Conservation (phyloP, 2,797 vertebrate genomes). For the Leucoraja ocellata region DNA sequence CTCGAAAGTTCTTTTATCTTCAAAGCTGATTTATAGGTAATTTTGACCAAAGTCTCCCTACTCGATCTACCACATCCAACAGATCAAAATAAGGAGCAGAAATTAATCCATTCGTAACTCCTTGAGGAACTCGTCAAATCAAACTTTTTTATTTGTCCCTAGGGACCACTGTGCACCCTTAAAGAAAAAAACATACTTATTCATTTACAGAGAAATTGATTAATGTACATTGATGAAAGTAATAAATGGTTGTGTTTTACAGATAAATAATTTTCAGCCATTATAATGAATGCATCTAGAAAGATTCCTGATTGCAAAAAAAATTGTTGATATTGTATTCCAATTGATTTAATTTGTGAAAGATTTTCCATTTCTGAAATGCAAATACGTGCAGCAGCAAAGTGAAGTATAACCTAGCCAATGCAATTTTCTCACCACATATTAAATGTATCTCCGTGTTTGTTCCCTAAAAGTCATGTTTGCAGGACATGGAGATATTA, state of each 20-base stretch:
- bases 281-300: not conserved
- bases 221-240: not conserved
- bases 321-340: not conserved
- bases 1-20: not conserved
- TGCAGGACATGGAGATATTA: not conserved
- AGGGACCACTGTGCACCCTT: no score
- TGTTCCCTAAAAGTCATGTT: not conserved
- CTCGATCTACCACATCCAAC: no score
- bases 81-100: not conserved
- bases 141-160: no score
- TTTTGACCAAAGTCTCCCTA: not conserved
- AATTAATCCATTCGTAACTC: no score
- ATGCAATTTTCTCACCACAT: not conserved
- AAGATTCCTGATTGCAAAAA: not conserved
- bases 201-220: not conserved
- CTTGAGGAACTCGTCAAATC: not conserved
- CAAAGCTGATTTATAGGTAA: not conserved
- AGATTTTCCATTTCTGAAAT: not conserved
- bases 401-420: not conserved
- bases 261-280: not conserved
- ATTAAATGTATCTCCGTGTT: not conserved
- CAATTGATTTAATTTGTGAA: not conserved
- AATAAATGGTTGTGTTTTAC: not conserved
- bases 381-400: not conserved
- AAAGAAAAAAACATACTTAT: not conserved